Evolutionary conservation across 2,113 vertebrate genomes (phyloP), one percentile per base, ranked within the genome.

Genomic region (Pelmatolapia mariae): DNA sequence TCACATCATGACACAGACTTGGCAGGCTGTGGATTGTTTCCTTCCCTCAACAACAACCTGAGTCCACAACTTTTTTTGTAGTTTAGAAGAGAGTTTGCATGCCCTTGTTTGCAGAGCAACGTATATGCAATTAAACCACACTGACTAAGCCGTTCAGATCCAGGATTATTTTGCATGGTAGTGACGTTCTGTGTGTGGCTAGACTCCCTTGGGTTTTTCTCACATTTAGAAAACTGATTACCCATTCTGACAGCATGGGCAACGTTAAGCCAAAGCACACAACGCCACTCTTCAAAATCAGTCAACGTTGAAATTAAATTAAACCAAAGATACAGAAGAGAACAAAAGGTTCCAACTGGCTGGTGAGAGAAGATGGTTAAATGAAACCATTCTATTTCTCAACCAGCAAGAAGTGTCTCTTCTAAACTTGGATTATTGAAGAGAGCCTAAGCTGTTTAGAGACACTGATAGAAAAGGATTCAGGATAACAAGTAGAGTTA

Each of bases 201-300:
- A 52, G 80, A 82, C 40, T 93, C 91, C 86, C 59, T 4, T 87
- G 89, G 86, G 89, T 82, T 89, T 86, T 68, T 84, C 71, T 91
- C 86, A 80, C 87, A 89, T 92, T 90, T 85, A 85, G 68, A 93
- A 92, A 93, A 93, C 91, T 88, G 91, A 92, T 95, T 93, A 94
- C 83, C 84, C 82, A 91, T 90, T 93, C 86, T 89, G 92, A 93
- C 90, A 81, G 88, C 91, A 71, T 52, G 71, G 90, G 79, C 38
- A 87, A 88, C 24, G 40, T 86, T 54, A 90, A 93, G 90, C 90
- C 86, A 87, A 81, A 89, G 84, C 83, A 82, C 87, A 89, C 57
- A 90, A 90, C 87, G 13, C 22, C 86, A 83, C 84, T 84, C 88
- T 91, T 94, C 91, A 92, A 87, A 92, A 87, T 78, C 94, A 89